Base-by-base conservation (phyloP, 1,140 invertebrate species). In the Saccostrea glomerata region DNA sequence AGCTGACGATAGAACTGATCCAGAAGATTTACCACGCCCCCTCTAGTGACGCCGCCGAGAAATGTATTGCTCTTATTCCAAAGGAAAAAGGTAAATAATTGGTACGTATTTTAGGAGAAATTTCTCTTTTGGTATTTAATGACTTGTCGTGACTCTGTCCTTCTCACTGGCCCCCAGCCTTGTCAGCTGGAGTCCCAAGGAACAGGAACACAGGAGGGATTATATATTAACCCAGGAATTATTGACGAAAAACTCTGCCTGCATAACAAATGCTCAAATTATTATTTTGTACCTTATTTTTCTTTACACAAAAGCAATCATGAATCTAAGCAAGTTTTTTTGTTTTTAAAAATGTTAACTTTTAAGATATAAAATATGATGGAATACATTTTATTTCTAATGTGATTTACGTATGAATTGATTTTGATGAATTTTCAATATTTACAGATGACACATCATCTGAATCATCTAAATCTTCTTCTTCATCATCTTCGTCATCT, bases 1-100 rank as follows among this genome's bases (percentile, higher is more conserved):
- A 92, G 82, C 86, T 96, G 17, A 94, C 95, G 0, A 93, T 94
- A 7, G 83, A 90, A 40, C 88, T 95, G 23, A 92, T 96, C 30
- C 93, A 94, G 66, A 93, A 95, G n/a, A 92, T 96, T n/a, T 94
- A 95, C 73, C 90, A 94, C 86, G 95, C 95, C 11, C 89, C 92
- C 0, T 93, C 93, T 17, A 90, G 91, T 55, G 95, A 96, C 55
- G 85, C 91, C 58, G 94, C 94, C 3, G 94, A 95, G 87, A 94
- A 94, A 89, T 94, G 93, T 88, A 92, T 94, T 15, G 89, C 90
- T 23, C 82, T 94, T 58, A 92, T 94, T 63, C 89, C 91, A 9
- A 63, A 91, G 92, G 93, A 94, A 90, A 92, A 93, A 93, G 93
- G 93, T 94, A 94, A 94, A 92, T 92, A 92, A 30, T 90, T 92